Percentiles rank a stretch among this genome's conserved stretches.
Evolutionary conservation across 2,888 invertebrate genomes (phyloP).

Genomic region (Athrips mouffetella): DNA sequence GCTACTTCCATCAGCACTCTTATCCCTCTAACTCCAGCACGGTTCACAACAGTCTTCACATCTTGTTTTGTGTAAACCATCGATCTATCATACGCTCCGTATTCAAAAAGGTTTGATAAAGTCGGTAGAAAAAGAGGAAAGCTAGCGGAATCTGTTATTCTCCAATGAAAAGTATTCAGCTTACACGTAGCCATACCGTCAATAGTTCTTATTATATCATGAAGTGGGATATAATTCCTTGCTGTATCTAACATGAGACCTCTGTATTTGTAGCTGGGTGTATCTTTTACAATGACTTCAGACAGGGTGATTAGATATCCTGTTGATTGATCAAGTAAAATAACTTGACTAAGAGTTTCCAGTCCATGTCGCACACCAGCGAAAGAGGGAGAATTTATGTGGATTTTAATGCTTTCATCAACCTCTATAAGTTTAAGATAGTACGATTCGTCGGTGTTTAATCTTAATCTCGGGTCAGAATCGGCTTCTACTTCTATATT

Average conservation of each 20-base stretch:
- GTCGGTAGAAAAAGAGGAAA: constrained; percentile 88
- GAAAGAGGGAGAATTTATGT: constrained; percentile 76
- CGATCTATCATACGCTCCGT: constrained; percentile 89
- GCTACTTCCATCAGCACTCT: constrained; percentile 92
- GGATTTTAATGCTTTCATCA: constrained; percentile 71
- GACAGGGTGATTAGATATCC: constrained; percentile 80
- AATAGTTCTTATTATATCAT: constrained; percentile 83
- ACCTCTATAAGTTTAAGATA: constrained; percentile 71
- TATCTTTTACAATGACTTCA: constrained; percentile 82
- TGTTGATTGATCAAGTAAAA: constrained; percentile 83
- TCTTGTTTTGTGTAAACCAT: constrained; percentile 84
- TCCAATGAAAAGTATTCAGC: constrained; percentile 95
- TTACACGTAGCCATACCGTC: constrained; percentile 93
- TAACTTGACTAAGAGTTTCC: constrained; percentile 85
- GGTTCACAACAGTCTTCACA: constrained; percentile 83
- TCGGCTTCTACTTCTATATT: constrained; percentile 74
- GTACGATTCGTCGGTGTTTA: constrained; percentile 86
- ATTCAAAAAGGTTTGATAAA: constrained; percentile 84
- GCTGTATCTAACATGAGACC: constrained; percentile 94
- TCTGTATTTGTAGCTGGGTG: constrained; percentile 86
- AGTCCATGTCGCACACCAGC: constrained; percentile 87
- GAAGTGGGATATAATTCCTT: constrained; percentile 89
- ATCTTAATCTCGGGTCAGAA: constrained; percentile 74
- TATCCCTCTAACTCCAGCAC: constrained; percentile 87
- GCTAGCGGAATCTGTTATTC: constrained; percentile 91